Conservation (phyloP, 2,797 vertebrate species). For the Diplodus puntazzo region DNA sequence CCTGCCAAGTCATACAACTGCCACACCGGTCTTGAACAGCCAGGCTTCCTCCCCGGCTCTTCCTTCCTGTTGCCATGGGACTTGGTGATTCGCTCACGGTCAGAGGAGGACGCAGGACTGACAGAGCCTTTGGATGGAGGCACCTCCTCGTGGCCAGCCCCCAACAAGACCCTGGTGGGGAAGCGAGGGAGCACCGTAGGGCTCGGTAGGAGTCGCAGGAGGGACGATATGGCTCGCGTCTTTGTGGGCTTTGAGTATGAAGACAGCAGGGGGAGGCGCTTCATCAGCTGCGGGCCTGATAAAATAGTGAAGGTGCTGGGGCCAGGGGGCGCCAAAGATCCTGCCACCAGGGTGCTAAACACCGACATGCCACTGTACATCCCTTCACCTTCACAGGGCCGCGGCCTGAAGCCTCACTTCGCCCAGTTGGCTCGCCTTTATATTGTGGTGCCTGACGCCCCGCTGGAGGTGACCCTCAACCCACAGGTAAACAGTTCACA, state of each 20-base stretch:
- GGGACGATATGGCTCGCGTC: constrained; percentile 94
- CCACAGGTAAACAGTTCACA: constrained; percentile 88
- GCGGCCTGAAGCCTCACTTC: constrained; percentile 94
- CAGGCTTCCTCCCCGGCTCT: constrained; percentile 95
- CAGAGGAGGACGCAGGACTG: constrained; percentile 90
- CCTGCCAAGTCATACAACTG: constrained; percentile 96
- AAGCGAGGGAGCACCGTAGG: constrained; percentile 91
- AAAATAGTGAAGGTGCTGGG: constrained; percentile 98
- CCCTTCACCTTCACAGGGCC: constrained; percentile 93
- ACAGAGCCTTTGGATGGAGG: constrained; percentile 86
- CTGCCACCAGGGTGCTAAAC: constrained; percentile 93
- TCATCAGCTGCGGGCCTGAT: constrained; percentile 96
- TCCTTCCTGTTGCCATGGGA: constrained; percentile 98
- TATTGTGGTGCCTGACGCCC: constrained; percentile 94
- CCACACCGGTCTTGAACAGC: constrained; percentile 95
- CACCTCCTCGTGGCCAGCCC: constrained; percentile 95
- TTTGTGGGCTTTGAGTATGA: constrained; percentile 98
- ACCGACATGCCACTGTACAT: constrained; percentile 98
- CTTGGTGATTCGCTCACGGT: constrained; percentile 92
- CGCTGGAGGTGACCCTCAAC: constrained; percentile 92
- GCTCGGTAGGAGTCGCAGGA: constrained; percentile 87
- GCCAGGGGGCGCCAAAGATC: constrained; percentile 93
- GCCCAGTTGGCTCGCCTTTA: constrained; percentile 96
- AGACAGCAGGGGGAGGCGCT: constrained; percentile 94
- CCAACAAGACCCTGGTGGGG: constrained; percentile 92